Conservation (phyloP, 2,888 invertebrate genomes). For the Drosophila nigricruria region DNA sequence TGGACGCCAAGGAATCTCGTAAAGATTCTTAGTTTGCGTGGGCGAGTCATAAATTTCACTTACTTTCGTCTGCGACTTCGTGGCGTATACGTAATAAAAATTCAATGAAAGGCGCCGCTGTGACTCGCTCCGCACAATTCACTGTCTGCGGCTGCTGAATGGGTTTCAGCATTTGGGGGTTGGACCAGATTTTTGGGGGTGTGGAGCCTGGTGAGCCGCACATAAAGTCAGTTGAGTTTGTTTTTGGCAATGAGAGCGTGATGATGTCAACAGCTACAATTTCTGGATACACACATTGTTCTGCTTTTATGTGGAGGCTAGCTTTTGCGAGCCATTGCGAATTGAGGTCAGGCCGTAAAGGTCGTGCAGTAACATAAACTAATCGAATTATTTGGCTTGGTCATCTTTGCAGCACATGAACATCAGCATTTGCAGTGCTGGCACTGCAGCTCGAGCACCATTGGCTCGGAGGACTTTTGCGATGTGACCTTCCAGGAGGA, state of each 20-base stretch:
- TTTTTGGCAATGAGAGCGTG: constrained; percentile 30
- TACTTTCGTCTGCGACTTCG: constrained; percentile 17
- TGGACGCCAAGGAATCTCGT: constrained; percentile 8
- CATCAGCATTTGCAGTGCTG: constrained; percentile 79
- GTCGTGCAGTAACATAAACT: constrained; percentile 28
- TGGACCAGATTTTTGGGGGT: constrained; percentile 11
- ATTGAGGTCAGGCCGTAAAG: constrained; percentile 48
- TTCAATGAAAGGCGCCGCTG: constrained; percentile 51
- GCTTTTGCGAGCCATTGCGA: neutral
- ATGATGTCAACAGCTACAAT: constrained; percentile 46
- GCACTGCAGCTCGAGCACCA: constrained; percentile 84
- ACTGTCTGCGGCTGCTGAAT: constrained; percentile 26
- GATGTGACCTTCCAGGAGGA: constrained; percentile 81
- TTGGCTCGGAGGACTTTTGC: constrained; percentile 83
- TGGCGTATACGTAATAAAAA: constrained; percentile 60
- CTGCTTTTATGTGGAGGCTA: neutral
- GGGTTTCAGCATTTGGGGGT: constrained; percentile 15
- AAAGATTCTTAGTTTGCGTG: constrained; percentile 6
- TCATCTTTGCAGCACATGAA: constrained; percentile 33
- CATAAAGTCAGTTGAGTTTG: constrained; percentile 5
- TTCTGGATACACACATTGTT: constrained; percentile 7
- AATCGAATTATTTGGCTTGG: constrained; percentile 15
- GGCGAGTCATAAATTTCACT: constrained; percentile 21
- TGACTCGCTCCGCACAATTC: constrained; percentile 52
- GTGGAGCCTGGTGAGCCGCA: neutral